Percentiles rank a stretch among this genome's conserved stretches.
Conservation (phyloP, 92 coral and sea anemone species). For the Ricordea florida region DNA sequence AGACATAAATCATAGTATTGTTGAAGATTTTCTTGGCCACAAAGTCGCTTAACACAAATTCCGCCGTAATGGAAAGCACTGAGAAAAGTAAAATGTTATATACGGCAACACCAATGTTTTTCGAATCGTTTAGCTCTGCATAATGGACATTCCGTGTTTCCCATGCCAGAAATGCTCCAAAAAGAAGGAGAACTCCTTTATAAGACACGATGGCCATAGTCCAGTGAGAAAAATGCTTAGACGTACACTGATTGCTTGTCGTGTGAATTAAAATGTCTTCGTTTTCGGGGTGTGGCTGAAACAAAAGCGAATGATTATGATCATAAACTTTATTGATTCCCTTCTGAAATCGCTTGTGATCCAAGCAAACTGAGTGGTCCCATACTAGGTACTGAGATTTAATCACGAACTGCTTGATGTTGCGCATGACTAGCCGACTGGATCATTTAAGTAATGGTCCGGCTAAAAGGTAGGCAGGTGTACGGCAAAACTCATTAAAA, state of each 20-base stretch:
- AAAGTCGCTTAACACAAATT: constrained; percentile 38
- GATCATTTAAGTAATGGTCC: too few species aligned
- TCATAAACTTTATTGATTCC: too few species aligned
- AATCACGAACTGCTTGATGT: too few species aligned
- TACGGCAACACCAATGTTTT: constrained; percentile 87
- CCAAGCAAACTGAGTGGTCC: too few species aligned
- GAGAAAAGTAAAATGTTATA: constrained; percentile 83
- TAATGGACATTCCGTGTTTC: constrained; percentile 82
- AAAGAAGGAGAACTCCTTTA: constrained; percentile 77
- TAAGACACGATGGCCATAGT: constrained; percentile 51
- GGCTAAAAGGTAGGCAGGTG: too few species aligned
- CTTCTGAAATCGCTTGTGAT: too few species aligned
- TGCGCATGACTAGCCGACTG: too few species aligned
- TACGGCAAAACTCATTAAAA: too few species aligned
- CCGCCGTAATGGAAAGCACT: constrained; percentile 38
- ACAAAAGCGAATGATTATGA: neutral
- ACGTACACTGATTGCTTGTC: constrained; percentile 55
- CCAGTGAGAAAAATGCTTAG: constrained; percentile 59
- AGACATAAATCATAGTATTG: constrained; percentile 44
- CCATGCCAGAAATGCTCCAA: constrained; percentile 89
- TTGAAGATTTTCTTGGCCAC: constrained; percentile 38
- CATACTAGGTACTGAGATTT: too few species aligned
- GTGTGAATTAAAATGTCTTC: constrained; percentile 52
- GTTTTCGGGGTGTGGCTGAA: constrained; percentile 48
- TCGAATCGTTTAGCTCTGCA: constrained; percentile 84